phyloP scores from a whole-genome alignment of 2,797 vertebrate species.

The Brachymystax lenok region DNA sequence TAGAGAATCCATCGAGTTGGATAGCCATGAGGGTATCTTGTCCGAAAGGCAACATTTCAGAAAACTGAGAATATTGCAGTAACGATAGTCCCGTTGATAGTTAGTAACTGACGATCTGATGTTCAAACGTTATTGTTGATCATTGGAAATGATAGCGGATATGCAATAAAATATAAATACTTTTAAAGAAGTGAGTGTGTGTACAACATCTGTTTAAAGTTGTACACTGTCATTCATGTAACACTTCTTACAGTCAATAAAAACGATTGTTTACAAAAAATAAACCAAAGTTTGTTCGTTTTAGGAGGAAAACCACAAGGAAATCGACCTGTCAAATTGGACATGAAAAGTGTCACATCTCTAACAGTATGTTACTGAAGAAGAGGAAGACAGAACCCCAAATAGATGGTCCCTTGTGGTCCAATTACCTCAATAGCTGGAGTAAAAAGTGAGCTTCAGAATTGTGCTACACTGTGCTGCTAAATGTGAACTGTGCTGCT shows the following conservation, averaged over 20 bases:
- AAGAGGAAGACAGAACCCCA: constrained; percentile 49
- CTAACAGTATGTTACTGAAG: constrained; percentile 6
- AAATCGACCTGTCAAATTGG: not conserved
- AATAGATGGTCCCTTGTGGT: constrained; percentile 68
- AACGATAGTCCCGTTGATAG: too few species aligned
- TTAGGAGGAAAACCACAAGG: not conserved
- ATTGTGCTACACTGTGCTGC: constrained; percentile 41
- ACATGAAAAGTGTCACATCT: not conserved
- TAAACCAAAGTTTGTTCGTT: too few species aligned
- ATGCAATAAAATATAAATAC: too few species aligned
- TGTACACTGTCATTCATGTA: not conserved
- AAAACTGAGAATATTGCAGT: too few species aligned
- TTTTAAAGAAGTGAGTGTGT: too few species aligned
- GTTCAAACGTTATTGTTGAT: too few species aligned
- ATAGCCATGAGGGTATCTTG: too few species aligned
- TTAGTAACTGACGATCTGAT: too few species aligned
- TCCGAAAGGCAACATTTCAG: too few species aligned
- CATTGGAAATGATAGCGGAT: too few species aligned
- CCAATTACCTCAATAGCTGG: constrained; percentile 72
- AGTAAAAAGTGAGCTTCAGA: constrained; percentile 69
- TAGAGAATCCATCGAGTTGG: too few species aligned
- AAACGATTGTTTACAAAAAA: too few species aligned
- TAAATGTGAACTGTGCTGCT: constrained; percentile 19
- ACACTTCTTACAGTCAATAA: not conserved
- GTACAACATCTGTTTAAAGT: not conserved